Evolutionary conservation across 2,888 invertebrate species (phyloP).

Genomic region (Caenorhabditis sp.): DNA sequence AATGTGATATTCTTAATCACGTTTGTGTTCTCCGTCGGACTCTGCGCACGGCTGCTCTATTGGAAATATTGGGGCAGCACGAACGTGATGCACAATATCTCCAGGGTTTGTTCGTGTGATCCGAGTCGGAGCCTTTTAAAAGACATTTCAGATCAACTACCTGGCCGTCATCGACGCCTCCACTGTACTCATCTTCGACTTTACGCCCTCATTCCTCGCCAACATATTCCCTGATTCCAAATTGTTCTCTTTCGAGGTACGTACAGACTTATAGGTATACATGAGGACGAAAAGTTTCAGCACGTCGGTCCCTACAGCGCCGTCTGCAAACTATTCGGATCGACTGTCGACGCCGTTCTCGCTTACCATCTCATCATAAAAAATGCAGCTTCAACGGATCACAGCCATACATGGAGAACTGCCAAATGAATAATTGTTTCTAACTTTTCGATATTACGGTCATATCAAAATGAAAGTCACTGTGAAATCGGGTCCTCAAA

Average conservation of each 20-base stretch:
- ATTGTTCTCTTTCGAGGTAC: background rate
- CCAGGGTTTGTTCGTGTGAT: background rate
- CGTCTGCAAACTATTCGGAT: background rate
- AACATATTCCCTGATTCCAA: background rate
- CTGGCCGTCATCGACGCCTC: background rate
- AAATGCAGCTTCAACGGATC: too few species aligned
- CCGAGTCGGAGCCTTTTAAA: background rate
- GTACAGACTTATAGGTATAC: too few species aligned
- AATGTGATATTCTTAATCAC: background rate
- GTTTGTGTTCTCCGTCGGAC: background rate
- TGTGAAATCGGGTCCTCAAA: too few species aligned
- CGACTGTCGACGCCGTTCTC: background rate
- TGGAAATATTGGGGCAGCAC: background rate
- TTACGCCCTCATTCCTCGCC: background rate
- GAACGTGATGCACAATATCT: background rate
- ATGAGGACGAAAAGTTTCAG: background rate
- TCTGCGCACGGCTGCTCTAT: background rate
- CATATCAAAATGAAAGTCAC: too few species aligned
- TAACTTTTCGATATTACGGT: too few species aligned
- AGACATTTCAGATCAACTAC: background rate
- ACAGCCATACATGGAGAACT: too few species aligned
- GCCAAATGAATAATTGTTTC: too few species aligned
- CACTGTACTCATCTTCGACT: background rate
- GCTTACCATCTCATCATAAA: background rate
- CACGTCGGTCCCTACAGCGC: background rate